A percentile compares a stretch with the other conserved stretches of the same genome.
These are phyloP conservation scores for Sphaerodactylus townsendi DNA, from an alignment of 2,113 vertebrate genomes.

Conservation along the genomic window DNA sequence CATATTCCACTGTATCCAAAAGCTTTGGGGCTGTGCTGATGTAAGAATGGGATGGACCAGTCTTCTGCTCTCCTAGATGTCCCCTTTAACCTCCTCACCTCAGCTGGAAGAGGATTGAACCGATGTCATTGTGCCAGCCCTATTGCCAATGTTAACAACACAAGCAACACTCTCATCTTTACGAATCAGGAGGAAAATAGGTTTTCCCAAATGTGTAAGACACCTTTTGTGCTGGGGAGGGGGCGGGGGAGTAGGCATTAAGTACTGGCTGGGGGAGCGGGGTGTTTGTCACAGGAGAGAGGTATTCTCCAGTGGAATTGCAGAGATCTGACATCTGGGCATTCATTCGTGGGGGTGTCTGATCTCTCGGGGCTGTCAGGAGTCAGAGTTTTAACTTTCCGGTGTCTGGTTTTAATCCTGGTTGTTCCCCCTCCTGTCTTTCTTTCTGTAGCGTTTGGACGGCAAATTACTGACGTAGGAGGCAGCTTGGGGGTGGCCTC, in stretches of 20 bases:
- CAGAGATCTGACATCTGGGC: background rate
- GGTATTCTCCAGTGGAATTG: background rate
- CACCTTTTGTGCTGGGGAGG: background rate
- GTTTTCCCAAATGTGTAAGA: no score
- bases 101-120: background rate
- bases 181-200: background rate
- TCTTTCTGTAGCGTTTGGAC: slow-evolving; percentile 42
- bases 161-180: background rate
- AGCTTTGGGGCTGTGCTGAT: background rate
- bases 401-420: background rate
- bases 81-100: background rate
- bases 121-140: no score
- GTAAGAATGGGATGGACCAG: background rate
- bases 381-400: background rate
- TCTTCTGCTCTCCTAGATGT: background rate
- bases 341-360: background rate
- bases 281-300: no score
- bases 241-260: background rate
- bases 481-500: slow-evolving; percentile 77
- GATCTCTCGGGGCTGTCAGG: background rate
- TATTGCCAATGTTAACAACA: no score
- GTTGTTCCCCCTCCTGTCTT: background rate
- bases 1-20: no score
- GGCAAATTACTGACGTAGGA: slow-evolving; percentile 70
- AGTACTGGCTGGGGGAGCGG: background rate